Evolutionary conservation across 2,888 invertebrate species (phyloP).

Genomic region (Keiferia lycopersicella): DNA sequence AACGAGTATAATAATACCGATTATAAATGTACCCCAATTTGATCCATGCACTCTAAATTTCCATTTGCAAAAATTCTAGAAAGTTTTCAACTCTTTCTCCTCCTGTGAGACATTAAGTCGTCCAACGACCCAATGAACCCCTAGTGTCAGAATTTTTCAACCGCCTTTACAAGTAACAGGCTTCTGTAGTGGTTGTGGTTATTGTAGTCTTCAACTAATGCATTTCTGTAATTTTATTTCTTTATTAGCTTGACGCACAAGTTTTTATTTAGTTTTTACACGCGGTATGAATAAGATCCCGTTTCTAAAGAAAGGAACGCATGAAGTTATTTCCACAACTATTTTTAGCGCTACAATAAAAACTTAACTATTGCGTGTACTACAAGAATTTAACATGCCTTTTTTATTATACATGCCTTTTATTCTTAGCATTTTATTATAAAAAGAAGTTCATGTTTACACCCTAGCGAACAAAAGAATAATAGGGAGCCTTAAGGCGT

Average conservation of each 20-base stretch:
- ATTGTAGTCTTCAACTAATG: too few relatives aligned
- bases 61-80: too few relatives aligned
- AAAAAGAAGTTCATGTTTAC: slow-evolving; percentile 30
- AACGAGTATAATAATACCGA: too few relatives aligned
- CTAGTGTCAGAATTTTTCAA: too few relatives aligned
- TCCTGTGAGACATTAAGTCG: too few relatives aligned
- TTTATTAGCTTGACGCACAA: neutral
- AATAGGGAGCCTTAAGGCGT: slow-evolving; percentile 10
- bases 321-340: slow-evolving; percentile 12
- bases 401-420: slow-evolving; percentile 17
- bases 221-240: too few relatives aligned
- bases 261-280: neutral
- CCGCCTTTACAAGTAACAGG: too few relatives aligned
- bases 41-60: too few relatives aligned
- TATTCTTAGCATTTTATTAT: neutral
- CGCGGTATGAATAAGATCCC: neutral
- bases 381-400: slow-evolving; percentile 25
- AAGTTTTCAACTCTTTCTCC: too few relatives aligned
- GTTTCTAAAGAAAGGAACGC: slow-evolving; percentile 2
- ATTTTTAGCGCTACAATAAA: slow-evolving; percentile 14
- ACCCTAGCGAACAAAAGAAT: slow-evolving; percentile 34
- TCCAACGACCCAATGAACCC: too few relatives aligned
- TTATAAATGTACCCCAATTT: too few relatives aligned
- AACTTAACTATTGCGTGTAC: slow-evolving; percentile 31
- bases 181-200: too few relatives aligned